Conservation (phyloP, 2,113 vertebrate genomes). For the Lutjanus erythropterus region DNA sequence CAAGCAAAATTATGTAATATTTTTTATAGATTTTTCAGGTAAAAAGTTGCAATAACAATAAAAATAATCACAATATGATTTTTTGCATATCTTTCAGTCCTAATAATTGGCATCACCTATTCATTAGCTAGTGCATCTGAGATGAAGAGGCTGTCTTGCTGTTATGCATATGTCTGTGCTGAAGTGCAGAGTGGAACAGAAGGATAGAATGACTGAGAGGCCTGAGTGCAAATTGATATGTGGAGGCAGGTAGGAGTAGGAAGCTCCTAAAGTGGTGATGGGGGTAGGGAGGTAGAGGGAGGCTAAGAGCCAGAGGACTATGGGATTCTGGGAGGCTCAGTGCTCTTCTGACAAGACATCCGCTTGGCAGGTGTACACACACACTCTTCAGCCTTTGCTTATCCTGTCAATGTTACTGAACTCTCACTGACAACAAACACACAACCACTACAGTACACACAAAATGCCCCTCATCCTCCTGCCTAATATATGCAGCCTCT, state of each 20-base stretch:
- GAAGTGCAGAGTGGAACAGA: slow-evolving; percentile 2
- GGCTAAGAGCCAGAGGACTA: neutral
- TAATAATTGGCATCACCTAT: slow-evolving; percentile 22
- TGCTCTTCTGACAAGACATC: slow-evolving; percentile 34
- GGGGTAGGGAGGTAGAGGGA: slow-evolving; percentile 16
- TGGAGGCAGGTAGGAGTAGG: slow-evolving; percentile 13
- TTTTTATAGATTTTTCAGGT: too few species aligned
- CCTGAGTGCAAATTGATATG: slow-evolving; percentile 15
- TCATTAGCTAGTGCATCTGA: slow-evolving; percentile 12
- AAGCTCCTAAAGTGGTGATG: slow-evolving; percentile 2
- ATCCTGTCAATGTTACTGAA: slow-evolving; percentile 8
- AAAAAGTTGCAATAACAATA: too few species aligned
- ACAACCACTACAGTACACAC: slow-evolving; percentile 5
- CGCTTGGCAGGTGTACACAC: slow-evolving; percentile 11
- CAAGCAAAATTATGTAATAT: too few species aligned
- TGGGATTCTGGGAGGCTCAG: slow-evolving; percentile 19
- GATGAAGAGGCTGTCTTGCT: slow-evolving; percentile 15
- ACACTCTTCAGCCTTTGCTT: neutral
- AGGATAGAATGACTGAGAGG: slow-evolving; percentile 8
- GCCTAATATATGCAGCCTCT: slow-evolving; percentile 4
- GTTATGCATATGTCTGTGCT: neutral
- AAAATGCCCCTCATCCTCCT: slow-evolving; percentile 14
- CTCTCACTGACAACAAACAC: slow-evolving; percentile 3
- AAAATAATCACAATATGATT: too few species aligned
- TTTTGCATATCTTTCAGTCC: too few species aligned